Base-by-base conservation (phyloP, 1,140 invertebrate species). In the Rhopalosiphum padi region DNA sequence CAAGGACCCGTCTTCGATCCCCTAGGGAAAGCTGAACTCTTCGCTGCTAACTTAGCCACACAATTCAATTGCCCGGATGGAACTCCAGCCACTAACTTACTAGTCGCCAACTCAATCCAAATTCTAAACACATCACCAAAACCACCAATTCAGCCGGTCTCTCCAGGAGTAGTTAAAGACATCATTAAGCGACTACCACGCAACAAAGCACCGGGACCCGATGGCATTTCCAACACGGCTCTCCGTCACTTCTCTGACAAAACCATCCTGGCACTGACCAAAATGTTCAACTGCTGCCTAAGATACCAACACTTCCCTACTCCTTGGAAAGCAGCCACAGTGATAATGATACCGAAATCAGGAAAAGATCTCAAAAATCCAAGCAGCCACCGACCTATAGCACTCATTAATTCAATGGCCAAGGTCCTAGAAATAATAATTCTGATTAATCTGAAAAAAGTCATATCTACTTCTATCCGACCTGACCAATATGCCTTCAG, bases 401-500 rank as follows among this genome's bases (percentile, higher is more conserved):
- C 85, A 11, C 51, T 87, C 6, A 35, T 68, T 2, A 51, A 85
- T 6, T 60, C 53, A 37, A 37, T 93, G 1, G 55, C 85, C 8
- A 93, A 93, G 43, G n/a, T 92, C 22, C 21, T 92, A 25, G 43
- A 92, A 83, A 92, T 82, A 51, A 53, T 48, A 30, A 83, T 53
- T 3, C 68, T 46, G 7, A 23, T 22, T 25, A 9, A 51, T 7
- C 37, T 92, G 23, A 48, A 92, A 25, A 51, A 82, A 8, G 7
- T 21, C 87, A 21, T 53, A 89, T 8, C 87, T 0, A 53, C 53
- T 23, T 53, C 22, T 23, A 53, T 23, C 37, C 94, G 95, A n/a
- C n/a, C 93, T 4, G 94, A 95, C 77, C 95, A 95, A 92, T 94
- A 94, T 51, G 95, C 95, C 0, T 95, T 95, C 92, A 94, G 95